Base-by-base conservation (phyloP, 1,140 invertebrate species). In the Bombus ignitus region DNA sequence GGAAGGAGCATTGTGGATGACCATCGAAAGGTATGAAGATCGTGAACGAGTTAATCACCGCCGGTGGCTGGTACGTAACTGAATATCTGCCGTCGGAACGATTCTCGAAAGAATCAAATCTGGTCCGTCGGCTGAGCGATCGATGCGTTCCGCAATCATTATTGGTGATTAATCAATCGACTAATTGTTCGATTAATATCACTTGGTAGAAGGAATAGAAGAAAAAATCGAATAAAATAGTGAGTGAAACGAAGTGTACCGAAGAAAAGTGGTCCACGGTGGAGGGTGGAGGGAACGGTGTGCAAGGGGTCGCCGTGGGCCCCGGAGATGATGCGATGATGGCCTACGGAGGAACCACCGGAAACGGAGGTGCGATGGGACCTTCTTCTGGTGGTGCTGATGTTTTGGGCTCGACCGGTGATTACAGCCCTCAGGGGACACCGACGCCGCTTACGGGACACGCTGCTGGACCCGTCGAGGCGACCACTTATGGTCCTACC, bases 281-380 rank as follows among this genome's bases (percentile, higher is more conserved):
- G 93, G 94, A 94, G 92, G 88, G 91, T 90, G 91, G 90, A 89
- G 92, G 91, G 83, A 92, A 89, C 88, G 90, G 90, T 72, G 93
- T 93, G 76, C 87, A 90, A 62, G 90, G 92, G 92, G 93, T 91
- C 89, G 84, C 85, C 85, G 91, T 91, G 76, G 84, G 84, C 88
- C 88, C 88, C 81, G 92, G 92, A 89, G 92, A 95, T 94, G 93
- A 94, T 90, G 93, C 94, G 92, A 95, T 95, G 95, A 95, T 95
- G 94, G 94, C 94, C 91, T 95, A 95, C 93, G 94, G 94, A 77
- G 93, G 93, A 92, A 92, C 92, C 83, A 81, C 88, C 72, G 92
- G 90, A 47, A 89, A 88, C 87, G 89, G 87, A 53, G 87, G 88
- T 76, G 92, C 92, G 74, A 93, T 94, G 90, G 91, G 90, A 86